phyloP scores from a whole-genome alignment of 2,113 vertebrate species.

The Rhinopomastus cyanomelas region DNA sequence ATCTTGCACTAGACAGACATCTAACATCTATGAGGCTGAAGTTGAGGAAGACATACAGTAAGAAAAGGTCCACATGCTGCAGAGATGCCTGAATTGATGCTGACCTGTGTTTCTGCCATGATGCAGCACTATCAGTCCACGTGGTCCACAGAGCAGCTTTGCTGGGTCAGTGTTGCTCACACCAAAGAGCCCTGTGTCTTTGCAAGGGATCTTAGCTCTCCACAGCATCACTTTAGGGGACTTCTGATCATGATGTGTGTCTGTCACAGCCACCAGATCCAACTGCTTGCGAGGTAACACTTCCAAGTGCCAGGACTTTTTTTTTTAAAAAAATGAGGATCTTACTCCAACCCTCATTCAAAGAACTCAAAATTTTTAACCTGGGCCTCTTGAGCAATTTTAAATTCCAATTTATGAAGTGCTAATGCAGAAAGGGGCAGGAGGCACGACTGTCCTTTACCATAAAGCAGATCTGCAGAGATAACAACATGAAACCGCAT shows the following conservation, averaged over 20 bases:
- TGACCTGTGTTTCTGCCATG: background rate
- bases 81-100: background rate
- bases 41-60: background rate
- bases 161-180: background rate
- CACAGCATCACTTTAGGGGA: background rate
- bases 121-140: background rate
- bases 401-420: slow-evolving; percentile 15
- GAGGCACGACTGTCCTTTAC: background rate
- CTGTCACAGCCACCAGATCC: background rate
- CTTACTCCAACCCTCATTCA: background rate
- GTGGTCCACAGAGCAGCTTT: background rate
- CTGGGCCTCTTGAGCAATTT: background rate
- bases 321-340: background rate
- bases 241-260: background rate
- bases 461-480: background rate
- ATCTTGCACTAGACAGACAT: background rate
- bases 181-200: background rate
- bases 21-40: background rate
- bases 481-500: background rate
- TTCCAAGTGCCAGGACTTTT: background rate
- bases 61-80: background rate
- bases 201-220: background rate
- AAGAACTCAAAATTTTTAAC: background rate
- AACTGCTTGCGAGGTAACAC: background rate
- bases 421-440: background rate